phyloP scores from a whole-genome alignment of 2,797 vertebrate species.

The Micrastur ruficollis region DNA sequence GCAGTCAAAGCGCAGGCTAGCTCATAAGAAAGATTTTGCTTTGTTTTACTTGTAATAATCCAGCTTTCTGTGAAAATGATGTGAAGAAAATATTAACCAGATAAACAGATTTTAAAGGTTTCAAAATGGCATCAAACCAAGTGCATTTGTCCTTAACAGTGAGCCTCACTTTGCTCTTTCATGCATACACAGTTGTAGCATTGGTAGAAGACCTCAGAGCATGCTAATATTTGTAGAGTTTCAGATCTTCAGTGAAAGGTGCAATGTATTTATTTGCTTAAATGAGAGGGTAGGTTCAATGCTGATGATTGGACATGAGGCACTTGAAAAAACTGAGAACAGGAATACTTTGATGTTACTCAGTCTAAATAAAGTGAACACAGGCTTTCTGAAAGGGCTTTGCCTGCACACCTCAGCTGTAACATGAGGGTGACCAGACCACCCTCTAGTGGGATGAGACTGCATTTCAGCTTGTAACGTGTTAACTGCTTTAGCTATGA shows the following conservation, averaged over 20 bases:
- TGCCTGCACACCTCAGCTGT: background rate
- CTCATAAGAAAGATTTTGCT: background rate
- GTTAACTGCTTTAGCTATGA: background rate
- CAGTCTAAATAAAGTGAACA: background rate
- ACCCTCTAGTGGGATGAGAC: constrained; percentile 71
- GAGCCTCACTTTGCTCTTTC: background rate
- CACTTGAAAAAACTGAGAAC: constrained; percentile 1
- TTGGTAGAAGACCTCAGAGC: background rate
- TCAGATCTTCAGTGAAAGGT: background rate
- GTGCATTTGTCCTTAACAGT: accelerated
- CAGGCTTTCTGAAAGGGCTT: background rate
- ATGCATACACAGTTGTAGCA: background rate
- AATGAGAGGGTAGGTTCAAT: background rate
- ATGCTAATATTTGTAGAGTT: background rate
- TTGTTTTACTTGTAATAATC: background rate
- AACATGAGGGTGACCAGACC: constrained; percentile 58
- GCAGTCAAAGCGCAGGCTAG: background rate
- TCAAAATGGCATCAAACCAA: background rate
- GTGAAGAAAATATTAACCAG: background rate
- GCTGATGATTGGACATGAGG: background rate
- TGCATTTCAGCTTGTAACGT: constrained; percentile 21
- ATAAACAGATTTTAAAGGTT: background rate
- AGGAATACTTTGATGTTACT: constrained; percentile 5
- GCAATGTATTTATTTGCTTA: background rate
- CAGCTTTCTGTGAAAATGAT: background rate